Evolutionary conservation across 1,140 invertebrate species (phyloP).

Genomic region (Nebria ingens): DNA sequence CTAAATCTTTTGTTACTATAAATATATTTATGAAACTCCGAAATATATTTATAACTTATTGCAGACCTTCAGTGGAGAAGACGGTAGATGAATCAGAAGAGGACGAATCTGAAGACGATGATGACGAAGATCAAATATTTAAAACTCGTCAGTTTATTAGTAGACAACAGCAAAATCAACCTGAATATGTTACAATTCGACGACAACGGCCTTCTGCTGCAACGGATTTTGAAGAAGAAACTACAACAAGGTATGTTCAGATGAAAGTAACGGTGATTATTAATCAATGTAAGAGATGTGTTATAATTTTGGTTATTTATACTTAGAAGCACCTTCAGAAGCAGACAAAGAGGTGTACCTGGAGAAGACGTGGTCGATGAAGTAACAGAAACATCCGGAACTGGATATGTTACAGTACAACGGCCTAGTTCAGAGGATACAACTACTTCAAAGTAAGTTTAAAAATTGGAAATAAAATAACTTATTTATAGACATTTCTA

Average conservation of each 20-base stretch:
- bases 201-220: constrained; percentile 44
- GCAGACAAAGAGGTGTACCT: constrained; percentile 17
- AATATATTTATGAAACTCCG: neutral
- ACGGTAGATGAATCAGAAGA: constrained; percentile 22
- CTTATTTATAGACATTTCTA: constrained; percentile 13
- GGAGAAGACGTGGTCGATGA: constrained; percentile 26
- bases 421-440: constrained; percentile 19
- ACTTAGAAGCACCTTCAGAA: constrained; percentile 17
- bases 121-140: constrained; percentile 29
- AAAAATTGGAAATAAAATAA: constrained; percentile 11
- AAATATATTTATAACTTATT: constrained; percentile 15
- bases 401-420: constrained; percentile 29
- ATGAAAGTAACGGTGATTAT: constrained; percentile 11
- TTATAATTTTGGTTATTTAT: constrained; percentile 13
- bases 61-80: constrained; percentile 21
- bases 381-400: neutral
- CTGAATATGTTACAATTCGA: constrained; percentile 56
- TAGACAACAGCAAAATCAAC: constrained; percentile 31
- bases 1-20: neutral
- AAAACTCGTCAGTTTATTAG: constrained; percentile 26
- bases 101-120: constrained; percentile 30
- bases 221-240: constrained; percentile 24
- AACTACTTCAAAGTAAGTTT: constrained; percentile 23
- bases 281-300: constrained; percentile 1
- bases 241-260: neutral